Base-by-base conservation (phyloP, 2,113 vertebrate genomes). In the Orientallactaga bullata region DNA sequence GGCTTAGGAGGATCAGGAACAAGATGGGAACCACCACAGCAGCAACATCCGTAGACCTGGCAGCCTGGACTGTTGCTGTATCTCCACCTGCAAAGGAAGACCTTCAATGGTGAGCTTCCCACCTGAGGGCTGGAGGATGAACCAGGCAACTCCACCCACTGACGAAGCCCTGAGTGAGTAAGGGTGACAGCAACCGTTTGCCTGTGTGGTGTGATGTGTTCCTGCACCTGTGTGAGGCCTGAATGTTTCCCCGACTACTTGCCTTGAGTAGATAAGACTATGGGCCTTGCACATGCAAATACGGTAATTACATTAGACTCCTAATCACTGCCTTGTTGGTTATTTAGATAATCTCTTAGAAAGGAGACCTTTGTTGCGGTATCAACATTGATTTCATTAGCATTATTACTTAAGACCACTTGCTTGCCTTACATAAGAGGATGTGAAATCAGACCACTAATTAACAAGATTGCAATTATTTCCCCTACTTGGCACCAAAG, bases 1-100 rank as follows among this genome's bases (percentile, higher is more conserved):
- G 97, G 0, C 97, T 98, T 89, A 99, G 97, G 93, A 99, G 97
- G 47, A 99, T 97, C 97, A 99, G 97, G 97, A 99, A 99, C 77
- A 99, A 97, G 93, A 99, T 98, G 0, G 99, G 99, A 0, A 99
- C 99, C 94, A 99, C 99, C 10, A 99, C 98, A 0, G 99, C 99
- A 0, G 99, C 99, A 1, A 99, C 98, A 0, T 99, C 99, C 0
- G 98, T 98, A 0, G 98, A 97, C 4, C 95, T 97, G 16, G 96
- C 88, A 0, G 93, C 88, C 32, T 92, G 94, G 0, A 91, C 78
- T 0, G 98, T 91, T 0, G 97, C 95, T 0, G 93, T 8, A 82
- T 76, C 98, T 85, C 39, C 97, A 73, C 65, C 98, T 97, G 95
- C 51, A 20, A 86, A 9, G 74, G 35, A 85, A 88, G 60, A 79